These are phyloP conservation scores for Agrotis clavis DNA, from an alignment of 2,888 invertebrate species.

Conservation along the genomic window DNA sequence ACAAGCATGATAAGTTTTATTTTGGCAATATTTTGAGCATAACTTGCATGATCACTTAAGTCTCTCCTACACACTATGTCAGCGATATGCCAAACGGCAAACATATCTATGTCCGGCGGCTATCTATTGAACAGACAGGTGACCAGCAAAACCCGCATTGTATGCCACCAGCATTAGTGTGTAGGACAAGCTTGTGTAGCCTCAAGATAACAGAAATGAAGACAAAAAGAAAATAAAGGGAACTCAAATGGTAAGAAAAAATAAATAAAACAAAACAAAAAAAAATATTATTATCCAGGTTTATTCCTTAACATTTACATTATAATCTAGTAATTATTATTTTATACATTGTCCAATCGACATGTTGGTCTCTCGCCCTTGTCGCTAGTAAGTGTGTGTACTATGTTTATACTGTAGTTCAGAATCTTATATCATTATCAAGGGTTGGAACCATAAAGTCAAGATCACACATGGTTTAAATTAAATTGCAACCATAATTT, in stretches of 20 bases:
- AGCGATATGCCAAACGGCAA: no score
- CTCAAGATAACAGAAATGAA: no score
- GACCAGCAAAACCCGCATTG: no score
- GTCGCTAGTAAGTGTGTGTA: slow-evolving; percentile 77
- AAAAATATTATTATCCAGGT: slow-evolving; percentile 90
- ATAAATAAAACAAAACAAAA: slow-evolving; percentile 86
- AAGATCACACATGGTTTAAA: background rate
- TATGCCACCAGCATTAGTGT: no score
- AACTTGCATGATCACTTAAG: background rate
- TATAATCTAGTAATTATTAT: slow-evolving; percentile 88
- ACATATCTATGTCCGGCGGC: no score
- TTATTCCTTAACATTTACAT: slow-evolving; percentile 90
- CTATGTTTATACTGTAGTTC: slow-evolving; percentile 60
- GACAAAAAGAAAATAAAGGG: slow-evolving; percentile 44
- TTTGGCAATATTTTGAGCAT: slow-evolving; percentile 45
- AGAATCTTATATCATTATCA: slow-evolving; percentile 14
- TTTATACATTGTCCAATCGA: slow-evolving; percentile 89
- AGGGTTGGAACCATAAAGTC: background rate
- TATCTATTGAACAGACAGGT: no score
- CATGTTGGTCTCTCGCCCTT: slow-evolving; percentile 83
- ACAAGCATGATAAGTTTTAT: slow-evolving; percentile 56
- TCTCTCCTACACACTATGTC: no score
- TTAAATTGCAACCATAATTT: background rate
- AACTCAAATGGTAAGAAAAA: slow-evolving; percentile 56
- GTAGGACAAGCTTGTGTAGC: no score